Conservation (phyloP, 2,113 vertebrate species). For the Pitta sordida region DNA sequence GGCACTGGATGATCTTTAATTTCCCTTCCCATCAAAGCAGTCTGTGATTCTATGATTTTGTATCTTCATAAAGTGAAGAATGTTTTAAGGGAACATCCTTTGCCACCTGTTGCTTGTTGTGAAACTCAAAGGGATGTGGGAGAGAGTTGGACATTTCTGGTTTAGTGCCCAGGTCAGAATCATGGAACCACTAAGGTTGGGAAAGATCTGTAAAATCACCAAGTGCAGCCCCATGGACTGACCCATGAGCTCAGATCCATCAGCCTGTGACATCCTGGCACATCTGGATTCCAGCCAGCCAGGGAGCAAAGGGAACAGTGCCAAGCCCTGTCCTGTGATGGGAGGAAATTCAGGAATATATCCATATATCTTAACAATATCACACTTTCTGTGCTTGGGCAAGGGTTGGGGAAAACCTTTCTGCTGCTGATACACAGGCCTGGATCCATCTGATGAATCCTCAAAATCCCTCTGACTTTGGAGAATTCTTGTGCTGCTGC, state of each 20-base stretch:
- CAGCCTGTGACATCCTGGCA: background rate
- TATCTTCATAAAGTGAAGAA: background rate
- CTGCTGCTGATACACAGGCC: background rate
- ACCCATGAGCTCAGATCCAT: background rate
- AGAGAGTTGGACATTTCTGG: background rate
- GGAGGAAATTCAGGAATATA: background rate
- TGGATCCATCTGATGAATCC: rapidly evolving
- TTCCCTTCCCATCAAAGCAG: background rate
- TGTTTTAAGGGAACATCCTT: background rate
- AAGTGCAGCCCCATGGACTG: background rate
- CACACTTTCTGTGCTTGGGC: background rate
- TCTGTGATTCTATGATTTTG: background rate
- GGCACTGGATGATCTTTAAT: background rate
- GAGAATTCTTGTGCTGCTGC: background rate
- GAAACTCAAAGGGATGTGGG: background rate
- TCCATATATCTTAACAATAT: too few relatives aligned
- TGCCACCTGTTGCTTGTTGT: background rate
- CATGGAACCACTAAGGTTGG: background rate
- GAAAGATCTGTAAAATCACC: background rate
- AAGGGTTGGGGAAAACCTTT: background rate
- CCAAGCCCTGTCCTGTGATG: background rate
- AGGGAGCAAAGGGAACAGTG: too few relatives aligned
- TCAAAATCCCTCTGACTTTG: background rate
- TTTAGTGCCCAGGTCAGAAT: background rate
- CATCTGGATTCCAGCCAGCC: background rate